A percentile compares a stretch with the other conserved stretches of the same genome.
Evolutionary conservation across 2,888 invertebrate species (phyloP).

Genomic region (Cephus spinipes): DNA sequence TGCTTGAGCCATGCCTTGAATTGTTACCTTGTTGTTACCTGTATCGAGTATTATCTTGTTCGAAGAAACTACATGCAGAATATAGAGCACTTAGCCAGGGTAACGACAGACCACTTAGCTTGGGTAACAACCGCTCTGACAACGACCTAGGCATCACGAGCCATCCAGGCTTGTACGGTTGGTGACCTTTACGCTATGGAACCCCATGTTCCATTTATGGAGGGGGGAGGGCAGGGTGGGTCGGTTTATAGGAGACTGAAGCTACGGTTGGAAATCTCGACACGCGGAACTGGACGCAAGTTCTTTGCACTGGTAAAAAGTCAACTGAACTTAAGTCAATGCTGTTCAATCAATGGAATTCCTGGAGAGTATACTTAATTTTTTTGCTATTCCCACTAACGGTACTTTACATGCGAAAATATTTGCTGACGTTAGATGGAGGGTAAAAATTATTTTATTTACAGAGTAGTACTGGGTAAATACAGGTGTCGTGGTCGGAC

Average conservation of each 20-base stretch:
- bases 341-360: background rate
- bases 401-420: background rate
- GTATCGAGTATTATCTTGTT: conserved; percentile 41
- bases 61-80: conserved; percentile 40
- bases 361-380: background rate
- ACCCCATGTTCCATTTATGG: conserved; percentile 35
- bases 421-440: background rate
- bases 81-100: conserved; percentile 52
- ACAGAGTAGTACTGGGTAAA: background rate
- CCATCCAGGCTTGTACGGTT: conserved; percentile 39
- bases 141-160: conserved; percentile 35
- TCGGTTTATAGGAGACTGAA: background rate
- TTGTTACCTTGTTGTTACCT: conserved; percentile 29
- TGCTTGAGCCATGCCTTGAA: conserved; percentile 30
- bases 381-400: background rate
- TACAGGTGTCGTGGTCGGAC: background rate
- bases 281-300: background rate
- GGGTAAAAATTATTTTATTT: background rate
- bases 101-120: conserved; percentile 52
- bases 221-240: background rate
- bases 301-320: background rate
- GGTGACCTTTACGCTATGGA: conserved; percentile 51
- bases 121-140: conserved; percentile 53
- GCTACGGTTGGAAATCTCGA: background rate
- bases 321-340: background rate